phyloP scores from a whole-genome alignment of 2,797 vertebrate genomes.

The Moxostoma hubbsi region DNA sequence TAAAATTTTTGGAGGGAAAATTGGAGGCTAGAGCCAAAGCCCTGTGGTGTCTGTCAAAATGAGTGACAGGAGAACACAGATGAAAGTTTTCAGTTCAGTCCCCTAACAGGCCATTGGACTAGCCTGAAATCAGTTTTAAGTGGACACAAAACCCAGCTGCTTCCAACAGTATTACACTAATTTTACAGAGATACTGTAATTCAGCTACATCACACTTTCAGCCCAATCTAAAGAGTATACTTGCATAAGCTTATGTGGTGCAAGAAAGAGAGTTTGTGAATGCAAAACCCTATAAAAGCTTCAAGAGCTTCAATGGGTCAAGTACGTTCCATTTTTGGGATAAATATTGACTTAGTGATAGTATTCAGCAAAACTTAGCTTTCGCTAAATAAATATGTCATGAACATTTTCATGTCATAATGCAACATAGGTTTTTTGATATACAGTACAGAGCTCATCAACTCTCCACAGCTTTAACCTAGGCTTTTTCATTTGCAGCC shows the following conservation, averaged over 20 bases:
- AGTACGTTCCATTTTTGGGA: too few relatives aligned
- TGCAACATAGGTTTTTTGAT: too few relatives aligned
- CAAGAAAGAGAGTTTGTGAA: too few relatives aligned
- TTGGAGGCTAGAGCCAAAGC: constrained; percentile 45
- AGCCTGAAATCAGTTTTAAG: background rate
- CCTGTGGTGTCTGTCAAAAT: constrained; percentile 38
- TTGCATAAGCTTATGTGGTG: too few relatives aligned
- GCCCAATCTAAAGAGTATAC: background rate
- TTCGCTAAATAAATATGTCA: too few relatives aligned
- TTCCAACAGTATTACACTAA: constrained; percentile 6
- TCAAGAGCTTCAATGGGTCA: too few relatives aligned
- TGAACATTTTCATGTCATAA: too few relatives aligned
- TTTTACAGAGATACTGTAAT: background rate
- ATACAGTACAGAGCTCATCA: too few relatives aligned
- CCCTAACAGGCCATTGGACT: background rate
- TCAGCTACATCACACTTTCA: background rate
- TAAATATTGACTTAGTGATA: too few relatives aligned
- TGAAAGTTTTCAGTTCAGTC: background rate
- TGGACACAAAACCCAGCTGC: constrained; percentile 24
- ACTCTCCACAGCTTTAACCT: too few relatives aligned
- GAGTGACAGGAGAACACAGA: constrained; percentile 49
- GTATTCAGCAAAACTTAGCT: too few relatives aligned
- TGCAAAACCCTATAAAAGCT: background rate
- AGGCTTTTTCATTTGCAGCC: too few relatives aligned
- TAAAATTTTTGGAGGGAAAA: constrained; percentile 51